Evolutionary conservation across 2,797 vertebrate species (phyloP).

Genomic region (Helarctos malayanus): DNA sequence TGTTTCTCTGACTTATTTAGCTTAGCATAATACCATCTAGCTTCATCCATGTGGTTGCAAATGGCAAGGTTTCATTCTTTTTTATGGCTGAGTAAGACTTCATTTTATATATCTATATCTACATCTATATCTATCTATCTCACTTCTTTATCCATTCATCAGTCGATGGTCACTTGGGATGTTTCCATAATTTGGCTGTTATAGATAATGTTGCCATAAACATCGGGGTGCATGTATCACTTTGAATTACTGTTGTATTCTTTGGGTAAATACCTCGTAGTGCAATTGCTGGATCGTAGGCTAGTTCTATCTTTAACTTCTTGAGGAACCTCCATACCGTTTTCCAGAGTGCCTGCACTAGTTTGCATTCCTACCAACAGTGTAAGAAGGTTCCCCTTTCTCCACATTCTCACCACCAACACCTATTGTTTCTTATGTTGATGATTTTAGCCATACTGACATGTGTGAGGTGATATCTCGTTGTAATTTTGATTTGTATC

Average conservation of each 20-base stretch:
- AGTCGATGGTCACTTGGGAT: neutral
- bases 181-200: neutral
- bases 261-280: neutral
- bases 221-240: neutral
- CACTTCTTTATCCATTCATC: neutral
- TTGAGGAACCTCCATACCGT: neutral
- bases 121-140: neutral
- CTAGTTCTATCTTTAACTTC: neutral
- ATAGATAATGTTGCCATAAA: neutral
- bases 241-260: neutral
- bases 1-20: neutral
- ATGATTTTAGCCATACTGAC: neutral
- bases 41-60: neutral
- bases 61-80: neutral
- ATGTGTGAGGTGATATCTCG: neutral
- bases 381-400: neutral
- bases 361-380: neutral
- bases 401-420: neutral
- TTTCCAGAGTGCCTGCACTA: neutral
- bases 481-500: neutral
- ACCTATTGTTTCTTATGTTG: neutral
- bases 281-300: neutral
- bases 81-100: neutral
- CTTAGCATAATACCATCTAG: neutral
- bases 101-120: neutral